Percentiles rank a stretch among this genome's conserved stretches.
Conservation (phyloP, 30 jellyfish, hydroid and myxozoan genomes). For the Aurelia aurita complex sp. Pacific region DNA sequence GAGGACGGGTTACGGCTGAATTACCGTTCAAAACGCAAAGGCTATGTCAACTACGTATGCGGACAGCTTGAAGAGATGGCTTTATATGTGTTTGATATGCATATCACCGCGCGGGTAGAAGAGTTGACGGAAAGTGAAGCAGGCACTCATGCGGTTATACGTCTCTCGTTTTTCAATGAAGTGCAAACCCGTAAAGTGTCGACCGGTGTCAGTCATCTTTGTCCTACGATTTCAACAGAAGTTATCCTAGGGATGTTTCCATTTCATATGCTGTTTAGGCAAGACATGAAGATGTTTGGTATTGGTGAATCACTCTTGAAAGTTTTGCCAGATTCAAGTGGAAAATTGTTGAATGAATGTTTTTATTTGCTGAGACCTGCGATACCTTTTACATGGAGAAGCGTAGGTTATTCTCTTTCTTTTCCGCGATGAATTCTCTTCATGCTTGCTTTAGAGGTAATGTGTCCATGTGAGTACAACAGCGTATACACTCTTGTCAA, state of each 20-base stretch:
- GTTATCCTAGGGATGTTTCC: constrained; percentile 58
- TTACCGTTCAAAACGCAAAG: constrained; percentile 63
- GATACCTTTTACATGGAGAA: constrained; percentile 52
- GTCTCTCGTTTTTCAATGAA: constrained; percentile 19
- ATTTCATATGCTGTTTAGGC: constrained; percentile 45
- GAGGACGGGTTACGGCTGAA: constrained; percentile 52
- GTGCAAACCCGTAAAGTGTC: constrained; percentile 32
- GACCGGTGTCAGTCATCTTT: constrained; percentile 38
- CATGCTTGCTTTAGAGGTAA: too few relatives aligned
- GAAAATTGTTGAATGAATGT: constrained; percentile 16
- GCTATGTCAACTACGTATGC: constrained; percentile 41
- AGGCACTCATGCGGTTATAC: constrained; percentile 46
- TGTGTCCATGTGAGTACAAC: too few relatives aligned
- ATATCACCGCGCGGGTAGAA: constrained; percentile 28
- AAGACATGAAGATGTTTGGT: constrained; percentile 62
- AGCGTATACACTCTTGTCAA: too few relatives aligned
- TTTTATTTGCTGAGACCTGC: constrained; percentile 43
- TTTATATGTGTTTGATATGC: constrained; percentile 17
- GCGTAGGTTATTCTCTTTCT: constrained; percentile 13
- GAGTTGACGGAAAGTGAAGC: constrained; percentile 17
- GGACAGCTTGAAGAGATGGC: constrained; percentile 73
- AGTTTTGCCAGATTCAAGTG: constrained; percentile 52
- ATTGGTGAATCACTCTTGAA: constrained; percentile 53
- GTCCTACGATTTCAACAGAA: constrained; percentile 63
- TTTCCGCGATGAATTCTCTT: neutral